Percentiles rank a stretch among this genome's conserved stretches.
Conservation (phyloP, 2,797 vertebrate genomes). For the Ficedula albicollis region DNA sequence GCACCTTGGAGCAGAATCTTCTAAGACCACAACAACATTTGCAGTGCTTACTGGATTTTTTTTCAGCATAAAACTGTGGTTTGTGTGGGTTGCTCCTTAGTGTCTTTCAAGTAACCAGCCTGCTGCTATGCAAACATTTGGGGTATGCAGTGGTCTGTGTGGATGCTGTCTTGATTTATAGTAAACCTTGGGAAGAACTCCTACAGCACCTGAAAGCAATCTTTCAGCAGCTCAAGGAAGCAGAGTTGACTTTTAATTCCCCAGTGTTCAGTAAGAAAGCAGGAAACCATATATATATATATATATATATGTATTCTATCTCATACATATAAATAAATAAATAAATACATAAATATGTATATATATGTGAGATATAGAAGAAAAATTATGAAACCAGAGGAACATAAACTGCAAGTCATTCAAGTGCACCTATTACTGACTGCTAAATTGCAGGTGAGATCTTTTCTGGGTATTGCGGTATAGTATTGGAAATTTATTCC, state of each 20-base stretch:
- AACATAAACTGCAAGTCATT: conserved; percentile 41
- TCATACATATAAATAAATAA: background rate
- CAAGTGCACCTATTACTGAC: conserved; percentile 41
- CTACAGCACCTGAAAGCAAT: conserved; percentile 72
- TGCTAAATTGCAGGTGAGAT: conserved; percentile 61
- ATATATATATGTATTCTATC: background rate
- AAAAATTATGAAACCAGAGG: conserved; percentile 52
- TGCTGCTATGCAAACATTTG: conserved; percentile 5
- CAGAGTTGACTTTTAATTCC: conserved; percentile 43
- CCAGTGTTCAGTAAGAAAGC: conserved; percentile 23
- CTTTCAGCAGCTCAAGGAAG: conserved; percentile 45
- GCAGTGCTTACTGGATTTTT: conserved; percentile 6
- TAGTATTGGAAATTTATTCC: conserved; percentile 36
- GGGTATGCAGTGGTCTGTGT: background rate
- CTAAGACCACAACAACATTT: conserved; percentile 33
- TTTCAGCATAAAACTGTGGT: conserved; percentile 45
- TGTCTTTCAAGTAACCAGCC: conserved; percentile 28
- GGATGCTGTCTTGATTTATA: conserved; percentile 43
- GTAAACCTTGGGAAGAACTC: conserved; percentile 5
- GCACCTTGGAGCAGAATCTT: conserved; percentile 16
- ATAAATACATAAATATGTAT: background rate
- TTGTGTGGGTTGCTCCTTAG: conserved; percentile 4
- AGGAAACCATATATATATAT: background rate
- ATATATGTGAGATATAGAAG: background rate
- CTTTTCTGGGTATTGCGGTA: background rate